Conservation (phyloP, 1,140 invertebrate species). For the Chymomyza costata region DNA sequence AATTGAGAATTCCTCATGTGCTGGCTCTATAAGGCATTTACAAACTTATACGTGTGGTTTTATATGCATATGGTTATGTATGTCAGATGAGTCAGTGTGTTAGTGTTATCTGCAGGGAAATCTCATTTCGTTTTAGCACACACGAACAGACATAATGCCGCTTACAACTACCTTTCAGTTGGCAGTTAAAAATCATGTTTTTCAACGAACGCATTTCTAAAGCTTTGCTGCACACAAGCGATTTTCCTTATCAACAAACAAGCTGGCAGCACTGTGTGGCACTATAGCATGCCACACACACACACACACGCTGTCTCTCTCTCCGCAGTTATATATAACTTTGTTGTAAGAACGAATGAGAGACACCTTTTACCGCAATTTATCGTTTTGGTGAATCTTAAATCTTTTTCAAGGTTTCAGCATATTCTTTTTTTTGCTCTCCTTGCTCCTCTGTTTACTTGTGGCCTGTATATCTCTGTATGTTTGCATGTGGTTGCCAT, state of each 20-base stretch:
- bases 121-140: constrained; percentile 65
- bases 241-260: constrained; percentile 51
- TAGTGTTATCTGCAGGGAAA: constrained; percentile 47
- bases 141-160: constrained; percentile 28
- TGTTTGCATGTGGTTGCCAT: constrained; percentile 17
- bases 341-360: constrained; percentile 15
- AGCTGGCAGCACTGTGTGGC: no score
- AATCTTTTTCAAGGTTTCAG: constrained; percentile 34
- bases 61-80: constrained; percentile 1
- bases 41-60: not conserved
- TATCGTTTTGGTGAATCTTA: constrained; percentile 62
- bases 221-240: constrained; percentile 3
- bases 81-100: constrained; percentile 38
- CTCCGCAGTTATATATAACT: constrained; percentile 17
- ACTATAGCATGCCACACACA: constrained; percentile 12
- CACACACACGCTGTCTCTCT: constrained; percentile 3
- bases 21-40: constrained; percentile 2
- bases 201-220: constrained; percentile 31
- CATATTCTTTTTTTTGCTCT: not conserved
- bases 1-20: constrained; percentile 64
- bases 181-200: constrained; percentile 71
- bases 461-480: constrained; percentile 1
- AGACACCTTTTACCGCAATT: constrained; percentile 69
- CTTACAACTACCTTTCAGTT: constrained; percentile 52
- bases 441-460: constrained; percentile 23